Evolutionary conservation across 2,888 invertebrate genomes (phyloP), one percentile per base, ranked within the genome.

Genomic region (Altica lythri): DNA sequence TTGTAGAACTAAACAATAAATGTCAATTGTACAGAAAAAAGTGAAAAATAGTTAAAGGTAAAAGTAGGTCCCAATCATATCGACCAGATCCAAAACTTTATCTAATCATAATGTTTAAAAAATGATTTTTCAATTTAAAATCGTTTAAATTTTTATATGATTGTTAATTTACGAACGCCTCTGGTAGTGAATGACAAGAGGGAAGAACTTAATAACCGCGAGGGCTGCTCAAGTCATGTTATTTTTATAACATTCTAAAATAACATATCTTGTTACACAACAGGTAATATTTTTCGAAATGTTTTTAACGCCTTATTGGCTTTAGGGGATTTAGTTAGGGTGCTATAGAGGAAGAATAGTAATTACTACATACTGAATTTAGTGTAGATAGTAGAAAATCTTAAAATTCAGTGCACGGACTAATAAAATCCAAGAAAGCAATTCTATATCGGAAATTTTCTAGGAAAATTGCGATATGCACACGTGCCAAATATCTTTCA

Each of bases 231-330:
- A 18, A 42, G 16, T 49, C 43, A 40, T 52, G 54, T 59, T 54
- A 60, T 57, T 57, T 54, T 54, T 60, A 49, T 49, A 60, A 52
- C 45, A 42, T 51, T 45, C 46, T 35, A 38, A 46, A 47, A 57
- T 40, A 53, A 49, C 50, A 40, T 49, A 53, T 54, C 52, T 43
- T 46, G 55, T 57, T 60, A 56, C 59, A 53, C 29, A 52, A 55
- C 55, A 58, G 55, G 58, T 49, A 40, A 49, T 49, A 49, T 32
- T 42, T 49, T 19, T 13, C 13, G 35, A 51, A 51, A 38, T 32
- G 27, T 44, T 44, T 44, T 43, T 29, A 27, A 38, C 38, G 49
- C 19, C 32, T 49, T 29, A 42, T 42, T 40, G 45, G 27, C 14
- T 14, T 17, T 17, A 30, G 19, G 48, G 38, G 29, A 48, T 25